Conservation (phyloP, 2,888 invertebrate species). For the Andrena haemorrhoa region DNA sequence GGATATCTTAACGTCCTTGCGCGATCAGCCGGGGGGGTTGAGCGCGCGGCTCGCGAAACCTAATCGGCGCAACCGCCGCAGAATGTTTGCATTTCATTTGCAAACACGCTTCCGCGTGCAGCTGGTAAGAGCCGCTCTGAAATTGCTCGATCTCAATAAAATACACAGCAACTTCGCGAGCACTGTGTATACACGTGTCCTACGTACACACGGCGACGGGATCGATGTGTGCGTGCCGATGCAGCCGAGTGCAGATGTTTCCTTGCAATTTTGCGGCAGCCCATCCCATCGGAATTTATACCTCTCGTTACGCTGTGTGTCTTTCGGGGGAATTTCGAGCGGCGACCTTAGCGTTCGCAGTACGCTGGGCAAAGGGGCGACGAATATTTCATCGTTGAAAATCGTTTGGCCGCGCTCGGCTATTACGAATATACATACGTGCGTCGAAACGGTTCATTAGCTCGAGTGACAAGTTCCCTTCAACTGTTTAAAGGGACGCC, state of each 20-base stretch:
- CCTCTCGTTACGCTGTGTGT: slow-evolving; percentile 37
- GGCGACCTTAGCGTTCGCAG: slow-evolving; percentile 36
- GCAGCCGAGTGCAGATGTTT: slow-evolving; percentile 35
- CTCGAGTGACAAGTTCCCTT: background rate
- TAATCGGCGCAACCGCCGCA: slow-evolving; percentile 24
- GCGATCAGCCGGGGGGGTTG: slow-evolving; percentile 8
- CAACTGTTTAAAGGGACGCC: background rate
- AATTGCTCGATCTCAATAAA: slow-evolving; percentile 55
- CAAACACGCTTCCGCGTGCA: slow-evolving; percentile 45
- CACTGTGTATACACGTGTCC: slow-evolving; percentile 8
- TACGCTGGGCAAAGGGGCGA: slow-evolving; percentile 8
- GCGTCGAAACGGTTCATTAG: background rate
- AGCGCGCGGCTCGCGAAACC: slow-evolving; percentile 23
- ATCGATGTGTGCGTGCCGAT: slow-evolving; percentile 19
- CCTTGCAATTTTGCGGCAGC: slow-evolving; percentile 42
- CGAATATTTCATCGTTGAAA: slow-evolving; percentile 21
- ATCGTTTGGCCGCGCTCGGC: slow-evolving; percentile 11
- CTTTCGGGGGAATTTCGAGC: slow-evolving; percentile 29
- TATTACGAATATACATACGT: background rate
- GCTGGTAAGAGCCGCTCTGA: slow-evolving; percentile 28
- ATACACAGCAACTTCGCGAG: slow-evolving; percentile 21
- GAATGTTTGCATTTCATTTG: slow-evolving; percentile 19
- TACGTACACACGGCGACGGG: slow-evolving; percentile 2
- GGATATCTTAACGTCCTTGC: slow-evolving; percentile 5
- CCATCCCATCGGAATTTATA: slow-evolving; percentile 42